phyloP scores from a whole-genome alignment of 2,113 vertebrate genomes.

The Archocentrus centrarchus region DNA sequence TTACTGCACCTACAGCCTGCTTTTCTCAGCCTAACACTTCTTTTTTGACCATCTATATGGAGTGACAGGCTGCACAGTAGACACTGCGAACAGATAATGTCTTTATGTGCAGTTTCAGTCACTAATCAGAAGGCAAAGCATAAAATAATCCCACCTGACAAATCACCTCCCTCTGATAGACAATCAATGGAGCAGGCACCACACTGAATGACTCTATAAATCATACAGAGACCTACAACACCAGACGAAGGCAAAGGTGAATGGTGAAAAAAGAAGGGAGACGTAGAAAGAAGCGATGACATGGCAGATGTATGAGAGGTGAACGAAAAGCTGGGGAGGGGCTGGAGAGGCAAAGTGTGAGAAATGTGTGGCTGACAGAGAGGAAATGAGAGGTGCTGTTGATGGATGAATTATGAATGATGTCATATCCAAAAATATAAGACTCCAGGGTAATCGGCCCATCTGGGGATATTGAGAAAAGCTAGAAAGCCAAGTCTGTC shows the following conservation, averaged over 20 bases:
- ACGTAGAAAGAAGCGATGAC: background rate
- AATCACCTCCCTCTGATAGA: constrained; percentile 44
- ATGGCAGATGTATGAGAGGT: constrained; percentile 20
- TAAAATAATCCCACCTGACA: constrained; percentile 33
- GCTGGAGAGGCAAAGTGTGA: constrained; percentile 20
- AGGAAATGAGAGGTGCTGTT: constrained; percentile 75
- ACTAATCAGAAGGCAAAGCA: constrained; percentile 36
- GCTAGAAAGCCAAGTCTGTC: constrained; percentile 25
- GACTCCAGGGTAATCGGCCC: constrained; percentile 46
- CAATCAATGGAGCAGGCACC: constrained; percentile 27
- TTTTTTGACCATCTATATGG: background rate
- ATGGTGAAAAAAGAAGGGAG: background rate
- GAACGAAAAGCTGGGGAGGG: background rate
- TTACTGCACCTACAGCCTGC: background rate
- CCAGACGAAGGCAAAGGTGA: background rate
- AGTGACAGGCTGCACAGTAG: constrained; percentile 2
- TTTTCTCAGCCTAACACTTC: background rate
- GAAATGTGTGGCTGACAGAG: constrained; percentile 58
- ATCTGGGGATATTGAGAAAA: constrained; percentile 53
- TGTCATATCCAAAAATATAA: constrained; percentile 76
- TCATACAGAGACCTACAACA: background rate
- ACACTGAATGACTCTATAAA: constrained; percentile 42
- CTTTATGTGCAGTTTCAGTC: constrained; percentile 20
- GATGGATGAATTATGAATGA: constrained; percentile 77
- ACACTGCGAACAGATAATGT: background rate